phyloP scores from a whole-genome alignment of 2,797 vertebrate genomes.

The Neopelma chrysocephalum region DNA sequence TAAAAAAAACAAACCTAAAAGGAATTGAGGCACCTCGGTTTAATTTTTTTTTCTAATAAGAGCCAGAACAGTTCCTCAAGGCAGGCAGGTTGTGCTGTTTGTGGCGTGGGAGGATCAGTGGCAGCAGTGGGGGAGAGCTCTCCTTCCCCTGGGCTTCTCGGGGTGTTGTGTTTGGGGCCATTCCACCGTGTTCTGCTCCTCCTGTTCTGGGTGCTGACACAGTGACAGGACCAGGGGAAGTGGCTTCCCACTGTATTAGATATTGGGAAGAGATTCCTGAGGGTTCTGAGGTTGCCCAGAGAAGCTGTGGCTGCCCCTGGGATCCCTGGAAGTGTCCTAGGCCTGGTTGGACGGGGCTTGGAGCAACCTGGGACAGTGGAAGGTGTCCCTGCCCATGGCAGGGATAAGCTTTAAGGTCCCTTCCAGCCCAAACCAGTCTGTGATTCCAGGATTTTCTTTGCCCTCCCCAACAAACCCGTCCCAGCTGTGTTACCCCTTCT shows the following conservation, averaged over 20 bases:
- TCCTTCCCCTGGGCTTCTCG: background rate
- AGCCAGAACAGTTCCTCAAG: background rate
- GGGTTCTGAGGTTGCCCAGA: too few species aligned
- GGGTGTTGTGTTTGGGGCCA: background rate
- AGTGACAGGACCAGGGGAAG: too few species aligned
- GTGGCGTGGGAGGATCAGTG: background rate
- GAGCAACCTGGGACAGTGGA: fast-evolving
- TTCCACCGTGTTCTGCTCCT: background rate
- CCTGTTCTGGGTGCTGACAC: background rate
- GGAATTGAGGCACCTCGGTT: background rate
- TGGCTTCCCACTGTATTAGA: background rate
- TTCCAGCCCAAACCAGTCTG: fast-evolving
- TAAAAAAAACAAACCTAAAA: background rate
- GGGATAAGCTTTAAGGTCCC: background rate
- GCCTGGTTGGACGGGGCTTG: background rate
- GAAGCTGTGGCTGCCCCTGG: background rate
- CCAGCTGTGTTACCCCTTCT: too few species aligned
- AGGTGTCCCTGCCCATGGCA: background rate
- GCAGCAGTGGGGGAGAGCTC: background rate
- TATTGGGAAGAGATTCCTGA: background rate
- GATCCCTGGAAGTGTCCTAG: background rate
- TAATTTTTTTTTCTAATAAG: background rate
- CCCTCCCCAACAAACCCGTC: background rate
- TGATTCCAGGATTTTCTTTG: fast-evolving
- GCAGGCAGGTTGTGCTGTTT: background rate